These are phyloP conservation scores for Scaptomyza reducta DNA, from an alignment of 2,888 invertebrate genomes.

Conservation along the genomic window DNA sequence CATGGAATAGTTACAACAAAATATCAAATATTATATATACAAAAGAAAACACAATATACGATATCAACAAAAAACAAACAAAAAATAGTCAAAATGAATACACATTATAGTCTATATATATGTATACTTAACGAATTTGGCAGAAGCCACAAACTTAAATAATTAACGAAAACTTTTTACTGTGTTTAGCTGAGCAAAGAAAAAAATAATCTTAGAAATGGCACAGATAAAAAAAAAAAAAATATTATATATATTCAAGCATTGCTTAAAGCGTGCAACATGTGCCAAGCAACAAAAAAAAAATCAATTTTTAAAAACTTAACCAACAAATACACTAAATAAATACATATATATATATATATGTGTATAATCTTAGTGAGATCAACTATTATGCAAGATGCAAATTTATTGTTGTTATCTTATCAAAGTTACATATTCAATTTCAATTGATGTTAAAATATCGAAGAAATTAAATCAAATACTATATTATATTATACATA, in stretches of 20 bases:
- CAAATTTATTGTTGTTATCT: constrained; percentile 34
- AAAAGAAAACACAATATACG: background rate
- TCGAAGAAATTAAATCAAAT: constrained; percentile 9
- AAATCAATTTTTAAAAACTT: constrained; percentile 21
- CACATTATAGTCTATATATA: constrained; percentile 9
- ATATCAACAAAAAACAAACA: constrained; percentile 12
- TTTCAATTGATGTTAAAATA: constrained; percentile 22
- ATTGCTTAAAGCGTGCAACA: constrained; percentile 37
- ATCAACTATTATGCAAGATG: constrained; percentile 6
- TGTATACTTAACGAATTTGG: constrained; percentile 29
- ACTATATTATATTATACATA: constrained; percentile 14
- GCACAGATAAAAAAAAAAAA: background rate
- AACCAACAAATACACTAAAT: background rate
- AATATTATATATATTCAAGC: constrained; percentile 11
- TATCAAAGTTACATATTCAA: constrained; percentile 21
- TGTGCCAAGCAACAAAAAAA: constrained; percentile 52
- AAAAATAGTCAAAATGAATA: constrained; percentile 17
- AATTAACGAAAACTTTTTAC: constrained; percentile 10
- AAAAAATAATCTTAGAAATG: constrained; percentile 3
- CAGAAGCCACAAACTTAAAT: constrained; percentile 13
- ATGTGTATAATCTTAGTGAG: background rate
- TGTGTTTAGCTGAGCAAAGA: constrained; percentile 18
- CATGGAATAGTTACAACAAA: constrained; percentile 11
- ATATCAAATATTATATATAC: constrained; percentile 21
- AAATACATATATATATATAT: constrained; percentile 8